Base-by-base conservation (phyloP, 2,797 vertebrate species). In the Takifugu ocellatus region DNA sequence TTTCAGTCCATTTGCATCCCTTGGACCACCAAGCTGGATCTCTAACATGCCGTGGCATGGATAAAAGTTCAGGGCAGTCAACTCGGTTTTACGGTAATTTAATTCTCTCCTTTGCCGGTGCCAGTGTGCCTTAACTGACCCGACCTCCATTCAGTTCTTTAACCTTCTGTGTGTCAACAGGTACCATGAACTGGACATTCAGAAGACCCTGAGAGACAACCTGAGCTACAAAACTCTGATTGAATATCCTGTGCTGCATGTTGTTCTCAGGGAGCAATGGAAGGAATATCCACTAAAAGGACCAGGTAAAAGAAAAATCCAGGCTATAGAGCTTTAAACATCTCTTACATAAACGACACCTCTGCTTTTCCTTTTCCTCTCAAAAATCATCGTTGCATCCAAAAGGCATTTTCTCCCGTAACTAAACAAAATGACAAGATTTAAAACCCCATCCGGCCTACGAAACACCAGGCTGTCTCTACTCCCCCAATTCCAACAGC, bases 201-300 rank as follows among this genome's bases (percentile, higher is more conserved):
- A 68, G 63, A 94, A 91, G 82, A 95, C 83, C 74, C 90, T 98
- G n/a, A 76, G 84, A 53, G 93, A 96, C 58, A 98, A 94, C 83
- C 83, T 99, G 85, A 92, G 82, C 86, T 92, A 91, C 79, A 98
- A 96, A 88, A 88, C 90, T 1, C 75, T 99, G 63, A 90, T 98
- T 55, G 96, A 98, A 52, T 98, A 94, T 68, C 97, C 97, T n/a
- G 91, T 92, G 0, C 79, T 99, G 60, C 90, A 93, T 48, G 88
- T 98, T 59, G 89, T 94, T 1, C 88, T 97, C 70, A 83, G 81
- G 83, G 90, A 87, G 10, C 21, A 90, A 33, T 91, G 89, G 78
- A 86, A 79, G 26, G 84, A 92, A 60, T 93, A 93, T 84, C 86
- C 82, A 3, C 66, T 69, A n/a, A 88, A 85, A 73, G 84, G 74